Conservation (phyloP, 2,888 invertebrate genomes). For the Ceraclea dissimilis region DNA sequence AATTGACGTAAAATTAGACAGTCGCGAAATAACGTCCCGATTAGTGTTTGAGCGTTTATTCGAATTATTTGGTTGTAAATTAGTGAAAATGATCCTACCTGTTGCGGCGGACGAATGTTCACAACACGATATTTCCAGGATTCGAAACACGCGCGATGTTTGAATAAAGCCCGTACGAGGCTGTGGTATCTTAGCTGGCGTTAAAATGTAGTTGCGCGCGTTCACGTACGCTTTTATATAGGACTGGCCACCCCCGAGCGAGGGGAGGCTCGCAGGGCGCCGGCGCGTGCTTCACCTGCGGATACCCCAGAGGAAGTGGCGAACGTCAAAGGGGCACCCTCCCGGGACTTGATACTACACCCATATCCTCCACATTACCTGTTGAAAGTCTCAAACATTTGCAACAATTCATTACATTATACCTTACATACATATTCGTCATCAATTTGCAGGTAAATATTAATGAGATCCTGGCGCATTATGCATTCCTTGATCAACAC, state of each 20-base stretch:
- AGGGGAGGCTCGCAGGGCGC: slow-evolving; percentile 4
- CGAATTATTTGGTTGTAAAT: no score
- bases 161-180: not conserved
- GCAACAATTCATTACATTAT: no score
- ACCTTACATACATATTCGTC: no score
- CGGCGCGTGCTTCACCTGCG: slow-evolving; percentile 8
- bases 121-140: slow-evolving; percentile 3
- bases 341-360: not conserved
- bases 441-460: no score
- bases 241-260: not conserved
- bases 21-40: not conserved
- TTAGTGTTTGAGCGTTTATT: not conserved
- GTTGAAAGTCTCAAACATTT: not conserved
- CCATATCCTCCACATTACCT: not conserved
- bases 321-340: slow-evolving; percentile 4
- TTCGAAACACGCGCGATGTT: slow-evolving; percentile 1
- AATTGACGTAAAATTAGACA: not conserved
- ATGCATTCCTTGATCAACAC: no score
- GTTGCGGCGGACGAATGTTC: slow-evolving; percentile 9
- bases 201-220: slow-evolving; percentile 9
- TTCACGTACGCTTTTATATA: not conserved
- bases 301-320: slow-evolving; percentile 3
- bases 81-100: slow-evolving; percentile 5
- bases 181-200: slow-evolving; percentile 4
- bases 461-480: no score